Base-by-base conservation (phyloP, 2,797 vertebrate genomes). In the Peromyscus melanophrys region DNA sequence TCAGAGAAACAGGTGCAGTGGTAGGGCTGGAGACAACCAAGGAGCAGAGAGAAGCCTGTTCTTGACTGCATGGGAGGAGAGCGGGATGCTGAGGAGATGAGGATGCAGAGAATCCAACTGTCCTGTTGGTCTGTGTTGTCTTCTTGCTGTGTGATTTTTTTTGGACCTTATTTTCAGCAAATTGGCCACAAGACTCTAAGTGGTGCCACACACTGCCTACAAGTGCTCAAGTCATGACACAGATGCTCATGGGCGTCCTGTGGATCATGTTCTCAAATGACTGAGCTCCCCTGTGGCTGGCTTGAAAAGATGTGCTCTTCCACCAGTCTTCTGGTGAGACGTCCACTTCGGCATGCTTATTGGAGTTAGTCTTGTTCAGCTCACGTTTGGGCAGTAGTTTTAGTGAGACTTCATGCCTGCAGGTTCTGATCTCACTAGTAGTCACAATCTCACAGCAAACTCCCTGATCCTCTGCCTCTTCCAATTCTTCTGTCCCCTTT, bases 221-320 rank as follows among this genome's bases (percentile, higher is more conserved):
- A 29, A 29, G 6, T 5, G 0, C 13, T 43, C 27, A 11, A 0
- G 0, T 3, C 0, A 1, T 3, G 46, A 12, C 52, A 16, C 23
- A 31, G 29, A 61, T 0, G 12, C n/a, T 4, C 37, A 37, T 4
- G 1, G 1, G 6, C 59, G 46, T 21, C 12, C 57, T 27, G 0
- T 0, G 40, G 61, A 9, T 4, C n/a, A 4, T 0, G 0, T 3
- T 6, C 0, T 25, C 65, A 29, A 29, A 31, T 90, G 67, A 29
- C 78, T 17, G 34, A 13, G 78, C 52, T 29, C 75, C 25, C 17
- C 19, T 6, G 61, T 7, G 21, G 23, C 4, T 31, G 65, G 69
- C 59, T 76, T 37, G 63, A 34, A 55, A 77, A 76, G 10, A 49
- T 57, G 40, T 5, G 5, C 27, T 21, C 52, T 10, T 3, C 34